These are phyloP conservation scores for Mallotus villosus DNA, from an alignment of 2,797 vertebrate genomes.

Conservation along the genomic window DNA sequence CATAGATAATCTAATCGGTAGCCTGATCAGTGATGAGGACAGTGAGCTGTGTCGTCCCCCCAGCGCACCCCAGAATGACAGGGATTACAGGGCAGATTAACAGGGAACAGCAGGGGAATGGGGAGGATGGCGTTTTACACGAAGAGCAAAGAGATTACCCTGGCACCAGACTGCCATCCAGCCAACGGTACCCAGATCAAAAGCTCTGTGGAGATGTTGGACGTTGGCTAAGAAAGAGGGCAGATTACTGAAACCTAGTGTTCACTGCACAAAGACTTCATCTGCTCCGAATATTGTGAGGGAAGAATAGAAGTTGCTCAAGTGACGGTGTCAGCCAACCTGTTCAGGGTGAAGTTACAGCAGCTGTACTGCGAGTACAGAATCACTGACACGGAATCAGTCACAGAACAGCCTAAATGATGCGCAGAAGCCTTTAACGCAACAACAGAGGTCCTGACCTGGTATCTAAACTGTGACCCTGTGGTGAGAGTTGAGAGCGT, in stretches of 20 bases:
- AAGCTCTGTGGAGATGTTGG: not conserved
- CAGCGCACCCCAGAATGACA: conserved; percentile 18
- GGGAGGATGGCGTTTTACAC: conserved; percentile 25
- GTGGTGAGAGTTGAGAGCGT: not conserved
- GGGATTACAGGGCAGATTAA: conserved; percentile 67
- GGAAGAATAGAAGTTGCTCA: not conserved
- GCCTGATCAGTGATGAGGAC: conserved; percentile 12
- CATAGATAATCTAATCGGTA: conserved; percentile 3
- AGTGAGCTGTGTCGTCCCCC: conserved; percentile 17
- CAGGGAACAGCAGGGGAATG: conserved; percentile 35
- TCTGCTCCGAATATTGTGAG: too few relatives aligned
- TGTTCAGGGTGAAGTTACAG: not conserved
- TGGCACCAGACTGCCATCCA: conserved; percentile 17
- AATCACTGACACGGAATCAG: not conserved
- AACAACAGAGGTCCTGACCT: not conserved
- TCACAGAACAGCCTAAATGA: not conserved
- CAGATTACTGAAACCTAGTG: conserved; percentile 24
- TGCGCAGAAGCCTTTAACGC: too few relatives aligned
- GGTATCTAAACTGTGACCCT: not conserved
- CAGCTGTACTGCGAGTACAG: too few relatives aligned
- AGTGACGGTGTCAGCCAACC: too few relatives aligned
- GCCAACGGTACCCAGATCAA: conserved; percentile 25
- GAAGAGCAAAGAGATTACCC: conserved; percentile 36
- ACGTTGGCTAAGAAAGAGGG: not conserved
- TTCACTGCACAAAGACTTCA: too few relatives aligned